Conservation (phyloP, 1,140 invertebrate genomes). For the Lycorma delicatula region DNA sequence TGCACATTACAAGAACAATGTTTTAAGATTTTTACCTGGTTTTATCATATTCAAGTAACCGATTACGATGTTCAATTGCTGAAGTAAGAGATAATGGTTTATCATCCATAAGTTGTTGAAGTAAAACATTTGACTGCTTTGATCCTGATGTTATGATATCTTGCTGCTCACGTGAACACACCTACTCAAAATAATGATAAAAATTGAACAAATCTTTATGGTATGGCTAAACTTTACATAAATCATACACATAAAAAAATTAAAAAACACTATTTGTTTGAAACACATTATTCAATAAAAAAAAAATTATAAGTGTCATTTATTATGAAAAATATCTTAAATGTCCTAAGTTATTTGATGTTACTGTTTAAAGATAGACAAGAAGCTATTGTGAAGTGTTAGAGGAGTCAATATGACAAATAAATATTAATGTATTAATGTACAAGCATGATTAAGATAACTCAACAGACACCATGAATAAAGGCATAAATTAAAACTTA, state of each 20-base stretch:
- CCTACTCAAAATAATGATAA: slow-evolving; percentile 37
- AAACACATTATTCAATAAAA: background rate
- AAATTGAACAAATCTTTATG: background rate
- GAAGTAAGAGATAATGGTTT: slow-evolving; percentile 48
- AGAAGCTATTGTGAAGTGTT: too few relatives aligned
- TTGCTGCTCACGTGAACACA: slow-evolving; percentile 66
- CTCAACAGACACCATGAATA: too few relatives aligned
- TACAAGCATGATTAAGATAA: too few relatives aligned
- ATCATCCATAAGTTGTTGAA: slow-evolving; percentile 57
- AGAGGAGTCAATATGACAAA: too few relatives aligned
- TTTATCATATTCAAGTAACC: slow-evolving; percentile 77
- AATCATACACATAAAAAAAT: too few relatives aligned
- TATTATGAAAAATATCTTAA: too few relatives aligned
- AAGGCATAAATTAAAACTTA: slow-evolving; percentile 36
- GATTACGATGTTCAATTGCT: slow-evolving; percentile 71
- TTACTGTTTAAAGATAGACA: too few relatives aligned
- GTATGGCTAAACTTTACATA: background rate
- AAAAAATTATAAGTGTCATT: background rate
- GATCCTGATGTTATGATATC: slow-evolving; percentile 53
- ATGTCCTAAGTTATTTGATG: too few relatives aligned
- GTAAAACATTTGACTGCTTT: slow-evolving; percentile 58
- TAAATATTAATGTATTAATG: too few relatives aligned
- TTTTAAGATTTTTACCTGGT: slow-evolving; percentile 49
- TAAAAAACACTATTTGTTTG: too few relatives aligned
- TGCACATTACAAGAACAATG: slow-evolving; percentile 12